Percentiles rank a stretch among this genome's conserved stretches.
Conservation (phyloP, 1,140 invertebrate species). For the Monomorium pharaonis region DNA sequence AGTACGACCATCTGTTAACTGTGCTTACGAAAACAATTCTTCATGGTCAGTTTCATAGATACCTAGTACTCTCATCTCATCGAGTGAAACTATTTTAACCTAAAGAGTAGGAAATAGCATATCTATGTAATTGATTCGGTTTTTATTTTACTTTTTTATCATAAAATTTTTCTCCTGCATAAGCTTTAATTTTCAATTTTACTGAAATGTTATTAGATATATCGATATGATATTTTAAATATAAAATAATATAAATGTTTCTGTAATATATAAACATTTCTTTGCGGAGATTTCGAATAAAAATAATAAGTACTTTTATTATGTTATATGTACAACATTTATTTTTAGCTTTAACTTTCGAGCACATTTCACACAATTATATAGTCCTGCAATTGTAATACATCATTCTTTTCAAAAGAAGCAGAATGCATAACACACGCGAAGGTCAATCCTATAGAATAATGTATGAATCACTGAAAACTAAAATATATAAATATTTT, state of each 20-base stretch:
- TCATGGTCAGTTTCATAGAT: background rate
- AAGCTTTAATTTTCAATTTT: background rate
- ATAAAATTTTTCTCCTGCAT: background rate
- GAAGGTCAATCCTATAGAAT: background rate
- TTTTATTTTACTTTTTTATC: background rate
- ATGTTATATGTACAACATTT: background rate
- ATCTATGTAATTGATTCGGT: background rate
- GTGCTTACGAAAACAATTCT: background rate
- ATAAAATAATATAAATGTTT: background rate
- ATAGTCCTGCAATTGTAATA: background rate
- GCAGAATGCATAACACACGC: constrained; percentile 7
- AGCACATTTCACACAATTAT: background rate
- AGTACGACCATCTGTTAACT: background rate
- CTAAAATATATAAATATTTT: background rate
- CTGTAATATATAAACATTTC: background rate
- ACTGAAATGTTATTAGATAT: background rate
- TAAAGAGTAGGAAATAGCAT: background rate
- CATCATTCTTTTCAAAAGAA: background rate
- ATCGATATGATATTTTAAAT: background rate
- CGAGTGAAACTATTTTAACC: background rate
- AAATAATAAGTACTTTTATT: too few relatives aligned
- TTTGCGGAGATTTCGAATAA: background rate
- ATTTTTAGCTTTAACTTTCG: background rate
- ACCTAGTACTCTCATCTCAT: background rate
- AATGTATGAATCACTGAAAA: background rate